A percentile compares a stretch with the other conserved stretches of the same genome.
Conservation (phyloP, 2,888 invertebrate species). For the Lepidochrysops patricia region DNA sequence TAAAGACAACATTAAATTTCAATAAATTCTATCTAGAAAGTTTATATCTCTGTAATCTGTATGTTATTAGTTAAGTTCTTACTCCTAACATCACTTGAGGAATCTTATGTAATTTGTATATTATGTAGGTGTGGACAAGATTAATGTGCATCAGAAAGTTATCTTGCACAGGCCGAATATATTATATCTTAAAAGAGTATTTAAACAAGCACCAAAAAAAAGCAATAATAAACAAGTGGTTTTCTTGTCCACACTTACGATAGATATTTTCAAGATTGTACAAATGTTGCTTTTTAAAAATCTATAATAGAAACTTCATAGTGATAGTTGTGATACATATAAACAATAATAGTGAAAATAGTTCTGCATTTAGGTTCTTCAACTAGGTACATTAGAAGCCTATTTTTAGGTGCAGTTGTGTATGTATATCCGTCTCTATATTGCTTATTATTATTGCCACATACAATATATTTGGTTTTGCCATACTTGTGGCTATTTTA, state of each 20-base stretch:
- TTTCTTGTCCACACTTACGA: neutral
- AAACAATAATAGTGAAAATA: slow-evolving; percentile 31
- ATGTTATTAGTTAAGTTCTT: slow-evolving; percentile 27
- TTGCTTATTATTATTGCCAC: slow-evolving; percentile 44
- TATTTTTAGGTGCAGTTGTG: neutral
- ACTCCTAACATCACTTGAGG: slow-evolving; percentile 27
- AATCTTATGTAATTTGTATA: slow-evolving; percentile 8
- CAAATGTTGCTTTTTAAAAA: slow-evolving; percentile 13
- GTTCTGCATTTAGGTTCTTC: slow-evolving; percentile 57
- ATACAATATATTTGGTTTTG: neutral
- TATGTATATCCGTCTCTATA: slow-evolving; percentile 39
- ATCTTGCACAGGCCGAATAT: no score
- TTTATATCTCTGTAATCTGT: neutral
- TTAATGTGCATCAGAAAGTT: no score
- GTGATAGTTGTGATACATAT: slow-evolving; percentile 39
- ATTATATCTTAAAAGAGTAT: no score
- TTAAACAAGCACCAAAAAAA: no score
- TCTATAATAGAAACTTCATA: slow-evolving; percentile 29
- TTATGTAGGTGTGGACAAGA: neutral
- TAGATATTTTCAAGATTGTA: slow-evolving; percentile 4
- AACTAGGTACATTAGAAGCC: neutral
- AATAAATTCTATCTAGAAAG: slow-evolving; percentile 20
- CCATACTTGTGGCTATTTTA: neutral
- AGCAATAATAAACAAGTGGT: no score
- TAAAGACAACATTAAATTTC: slow-evolving; percentile 44